phyloP scores from a whole-genome alignment of 2,113 vertebrate genomes.

The Megaceryle torquata region DNA sequence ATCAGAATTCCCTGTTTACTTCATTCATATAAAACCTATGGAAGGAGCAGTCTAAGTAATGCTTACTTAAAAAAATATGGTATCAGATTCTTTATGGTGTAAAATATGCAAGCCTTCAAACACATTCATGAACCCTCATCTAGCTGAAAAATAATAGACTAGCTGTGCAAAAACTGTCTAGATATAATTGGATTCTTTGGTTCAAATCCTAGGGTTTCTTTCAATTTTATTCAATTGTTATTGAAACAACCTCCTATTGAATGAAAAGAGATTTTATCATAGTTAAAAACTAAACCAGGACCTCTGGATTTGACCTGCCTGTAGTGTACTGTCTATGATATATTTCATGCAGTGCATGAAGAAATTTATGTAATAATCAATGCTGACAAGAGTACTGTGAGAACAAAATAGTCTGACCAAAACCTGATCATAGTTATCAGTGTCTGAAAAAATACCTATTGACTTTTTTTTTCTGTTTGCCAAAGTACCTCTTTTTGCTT shows the following conservation, averaged over 20 bases:
- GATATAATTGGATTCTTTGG: constrained; percentile 46
- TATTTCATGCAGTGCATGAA: neutral
- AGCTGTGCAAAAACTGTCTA: neutral
- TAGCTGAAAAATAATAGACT: neutral
- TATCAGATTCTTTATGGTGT: neutral
- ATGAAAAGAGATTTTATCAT: neutral
- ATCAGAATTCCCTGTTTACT: neutral
- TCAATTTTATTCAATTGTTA: neutral
- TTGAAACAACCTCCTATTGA: neutral
- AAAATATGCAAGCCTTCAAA: neutral
- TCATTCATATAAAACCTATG: neutral
- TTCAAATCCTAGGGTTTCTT: constrained; percentile 5
- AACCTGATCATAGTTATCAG: constrained; percentile 39
- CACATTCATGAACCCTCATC: neutral
- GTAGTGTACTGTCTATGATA: neutral
- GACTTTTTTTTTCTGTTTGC: constrained; percentile 40
- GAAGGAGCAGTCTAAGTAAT: neutral
- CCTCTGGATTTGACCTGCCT: neutral
- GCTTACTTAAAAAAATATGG: neutral
- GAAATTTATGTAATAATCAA: constrained; percentile 33
- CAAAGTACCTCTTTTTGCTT: constrained; percentile 58
- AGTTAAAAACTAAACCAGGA: neutral
- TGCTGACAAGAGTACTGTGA: neutral
- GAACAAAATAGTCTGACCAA: neutral
- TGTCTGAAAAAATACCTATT: constrained; percentile 49